Evolutionary conservation across 2,113 vertebrate species (phyloP).

Genomic region (Coracopsis vasa): DNA sequence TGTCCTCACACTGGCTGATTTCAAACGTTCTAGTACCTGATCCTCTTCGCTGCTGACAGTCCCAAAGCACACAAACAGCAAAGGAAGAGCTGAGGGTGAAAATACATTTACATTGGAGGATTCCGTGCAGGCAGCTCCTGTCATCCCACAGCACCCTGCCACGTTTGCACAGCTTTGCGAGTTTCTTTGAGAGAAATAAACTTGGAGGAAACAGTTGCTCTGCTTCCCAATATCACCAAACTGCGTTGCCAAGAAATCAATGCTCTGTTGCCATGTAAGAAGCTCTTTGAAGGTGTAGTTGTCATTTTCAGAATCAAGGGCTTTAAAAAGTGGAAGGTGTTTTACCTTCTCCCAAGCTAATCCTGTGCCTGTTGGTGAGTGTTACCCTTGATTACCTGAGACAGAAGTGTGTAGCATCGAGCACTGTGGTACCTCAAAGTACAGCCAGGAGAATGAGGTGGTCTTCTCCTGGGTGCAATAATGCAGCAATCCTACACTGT

Average conservation of each 20-base stretch:
- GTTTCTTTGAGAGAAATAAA: neutral
- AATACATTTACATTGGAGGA: neutral
- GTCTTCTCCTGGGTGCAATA: neutral
- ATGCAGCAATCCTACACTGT: neutral
- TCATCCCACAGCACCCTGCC: neutral
- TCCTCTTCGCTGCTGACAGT: neutral
- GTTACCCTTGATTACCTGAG: neutral
- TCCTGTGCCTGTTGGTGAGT: neutral
- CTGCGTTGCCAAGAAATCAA: neutral
- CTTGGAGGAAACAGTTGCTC: neutral
- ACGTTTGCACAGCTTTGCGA: fast-evolving
- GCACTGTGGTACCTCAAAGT: no score
- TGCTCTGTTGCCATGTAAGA: neutral
- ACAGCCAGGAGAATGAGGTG: neutral
- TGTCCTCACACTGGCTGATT: neutral
- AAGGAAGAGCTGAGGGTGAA: neutral
- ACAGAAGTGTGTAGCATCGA: neutral
- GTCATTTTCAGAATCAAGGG: neutral
- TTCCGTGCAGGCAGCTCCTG: neutral
- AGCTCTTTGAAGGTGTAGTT: neutral
- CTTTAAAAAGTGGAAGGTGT: neutral
- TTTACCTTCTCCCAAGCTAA: neutral
- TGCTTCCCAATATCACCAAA: neutral
- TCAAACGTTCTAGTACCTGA: neutral
- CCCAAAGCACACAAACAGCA: neutral